phyloP scores from a whole-genome alignment of 2,888 invertebrate genomes.

The Lutraria lutraria region DNA sequence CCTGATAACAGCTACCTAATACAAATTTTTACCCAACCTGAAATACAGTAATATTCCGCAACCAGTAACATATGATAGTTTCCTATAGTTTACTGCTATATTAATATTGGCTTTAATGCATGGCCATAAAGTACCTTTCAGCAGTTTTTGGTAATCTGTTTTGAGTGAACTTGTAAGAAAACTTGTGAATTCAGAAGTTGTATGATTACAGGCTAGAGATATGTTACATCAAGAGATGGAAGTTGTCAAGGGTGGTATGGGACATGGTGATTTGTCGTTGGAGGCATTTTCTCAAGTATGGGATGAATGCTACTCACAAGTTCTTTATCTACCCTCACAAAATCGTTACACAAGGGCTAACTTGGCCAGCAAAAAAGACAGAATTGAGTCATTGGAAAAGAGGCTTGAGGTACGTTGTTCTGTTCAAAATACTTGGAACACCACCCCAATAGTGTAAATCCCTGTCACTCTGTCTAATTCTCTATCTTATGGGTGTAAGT shows the following conservation, averaged over 20 bases:
- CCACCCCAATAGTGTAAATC: too few species aligned
- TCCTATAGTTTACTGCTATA: too few species aligned
- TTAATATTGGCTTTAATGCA: too few species aligned
- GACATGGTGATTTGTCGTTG: conserved; percentile 96
- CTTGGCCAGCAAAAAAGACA: conserved; percentile 97
- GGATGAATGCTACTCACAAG: conserved; percentile 98
- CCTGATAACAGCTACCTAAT: too few species aligned
- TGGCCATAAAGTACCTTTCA: too few species aligned
- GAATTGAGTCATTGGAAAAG: conserved; percentile 97
- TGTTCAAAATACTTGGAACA: too few species aligned
- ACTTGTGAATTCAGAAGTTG: neutral
- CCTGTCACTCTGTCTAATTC: too few species aligned
- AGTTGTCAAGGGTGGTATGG: conserved; percentile 96
- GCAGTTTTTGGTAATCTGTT: too few species aligned
- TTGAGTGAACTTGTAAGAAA: too few species aligned
- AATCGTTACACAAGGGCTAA: conserved; percentile 97
- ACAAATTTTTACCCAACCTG: too few species aligned
- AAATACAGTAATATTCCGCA: too few species aligned
- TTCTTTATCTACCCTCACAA: conserved; percentile 96
- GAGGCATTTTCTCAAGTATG: conserved; percentile 97
- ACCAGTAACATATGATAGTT: too few species aligned
- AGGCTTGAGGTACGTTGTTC: conserved; percentile 90
- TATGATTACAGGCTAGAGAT: conserved; percentile 76
- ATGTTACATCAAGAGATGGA: conserved; percentile 91
- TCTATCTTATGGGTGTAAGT: neutral